A percentile compares a stretch with the other conserved stretches of the same genome.
Conservation (phyloP, 2,113 vertebrate genomes). For the Myotis davidii region DNA sequence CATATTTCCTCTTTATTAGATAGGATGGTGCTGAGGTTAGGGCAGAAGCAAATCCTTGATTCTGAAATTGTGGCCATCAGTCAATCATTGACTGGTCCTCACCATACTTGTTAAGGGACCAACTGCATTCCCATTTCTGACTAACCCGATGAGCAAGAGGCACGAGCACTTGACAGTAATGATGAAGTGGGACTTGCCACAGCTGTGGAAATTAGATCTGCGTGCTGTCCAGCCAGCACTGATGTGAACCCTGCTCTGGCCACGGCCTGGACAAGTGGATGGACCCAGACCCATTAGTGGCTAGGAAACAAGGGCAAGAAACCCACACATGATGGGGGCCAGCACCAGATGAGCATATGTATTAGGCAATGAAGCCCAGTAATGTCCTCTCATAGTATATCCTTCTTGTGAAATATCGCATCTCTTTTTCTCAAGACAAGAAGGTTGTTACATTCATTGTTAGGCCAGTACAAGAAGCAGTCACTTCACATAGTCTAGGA, state of each 20-base stretch:
- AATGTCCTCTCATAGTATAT: neutral
- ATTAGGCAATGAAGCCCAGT: neutral
- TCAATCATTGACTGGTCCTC: neutral
- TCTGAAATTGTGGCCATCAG: neutral
- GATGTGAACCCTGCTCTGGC: neutral
- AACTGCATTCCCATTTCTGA: neutral
- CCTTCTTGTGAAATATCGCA: neutral
- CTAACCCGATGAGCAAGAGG: neutral
- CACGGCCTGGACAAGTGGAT: neutral
- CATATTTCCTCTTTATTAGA: too few species aligned
- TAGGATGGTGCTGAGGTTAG: neutral
- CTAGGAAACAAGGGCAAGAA: neutral
- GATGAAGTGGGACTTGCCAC: neutral
- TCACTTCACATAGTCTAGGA: neutral
- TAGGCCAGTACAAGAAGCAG: neutral
- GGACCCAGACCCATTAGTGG: neutral
- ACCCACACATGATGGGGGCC: neutral
- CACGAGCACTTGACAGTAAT: neutral
- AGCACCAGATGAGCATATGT: neutral
- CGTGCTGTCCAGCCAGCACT: neutral
- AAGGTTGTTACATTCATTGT: neutral
- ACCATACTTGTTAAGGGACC: neutral
- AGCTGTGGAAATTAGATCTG: neutral
- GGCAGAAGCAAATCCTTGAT: conserved; percentile 20
- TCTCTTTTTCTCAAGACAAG: neutral